These are phyloP conservation scores for Grapholita molesta DNA, from an alignment of 1,140 invertebrate species.

Conservation along the genomic window DNA sequence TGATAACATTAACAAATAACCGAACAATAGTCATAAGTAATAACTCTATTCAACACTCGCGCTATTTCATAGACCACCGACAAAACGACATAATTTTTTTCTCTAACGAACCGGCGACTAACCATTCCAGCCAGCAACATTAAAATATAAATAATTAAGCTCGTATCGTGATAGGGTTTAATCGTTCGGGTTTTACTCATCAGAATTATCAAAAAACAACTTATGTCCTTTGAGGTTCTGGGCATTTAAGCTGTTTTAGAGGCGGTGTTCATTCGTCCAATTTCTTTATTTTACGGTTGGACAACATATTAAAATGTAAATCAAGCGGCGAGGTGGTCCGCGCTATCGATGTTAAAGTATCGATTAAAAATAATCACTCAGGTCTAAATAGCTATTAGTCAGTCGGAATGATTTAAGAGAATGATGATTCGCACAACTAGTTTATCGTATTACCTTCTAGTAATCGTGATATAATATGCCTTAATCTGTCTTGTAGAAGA, in stretches of 20 bases:
- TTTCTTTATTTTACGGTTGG: conserved; percentile 74
- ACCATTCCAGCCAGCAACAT: conserved; percentile 53
- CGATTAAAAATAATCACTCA: conserved; percentile 52
- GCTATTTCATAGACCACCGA: not conserved
- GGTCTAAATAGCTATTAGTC: not conserved
- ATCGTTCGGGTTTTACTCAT: conserved; percentile 57
- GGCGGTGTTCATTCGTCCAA: conserved; percentile 42
- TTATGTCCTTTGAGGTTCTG: not conserved
- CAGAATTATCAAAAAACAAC: not conserved
- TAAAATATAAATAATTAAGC: conserved; percentile 66
- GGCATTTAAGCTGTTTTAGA: not conserved
- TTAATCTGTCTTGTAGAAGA: not conserved
- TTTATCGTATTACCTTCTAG: not conserved
- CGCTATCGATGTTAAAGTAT: conserved; percentile 47
- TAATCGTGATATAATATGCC: not conserved
- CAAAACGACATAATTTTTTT: conserved; percentile 16
- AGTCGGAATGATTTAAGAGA: not conserved
- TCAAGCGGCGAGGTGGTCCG: conserved; percentile 61
- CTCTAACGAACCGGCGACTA: conserved; percentile 46
- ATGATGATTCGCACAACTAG: not conserved
- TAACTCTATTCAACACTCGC: not conserved
- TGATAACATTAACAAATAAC: not conserved
- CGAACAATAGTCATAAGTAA: not conserved
- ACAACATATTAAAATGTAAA: conserved; percentile 75
- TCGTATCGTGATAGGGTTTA: conserved; percentile 48